phyloP scores from a whole-genome alignment of 2,888 invertebrate genomes.

The Chouioia cunea region DNA sequence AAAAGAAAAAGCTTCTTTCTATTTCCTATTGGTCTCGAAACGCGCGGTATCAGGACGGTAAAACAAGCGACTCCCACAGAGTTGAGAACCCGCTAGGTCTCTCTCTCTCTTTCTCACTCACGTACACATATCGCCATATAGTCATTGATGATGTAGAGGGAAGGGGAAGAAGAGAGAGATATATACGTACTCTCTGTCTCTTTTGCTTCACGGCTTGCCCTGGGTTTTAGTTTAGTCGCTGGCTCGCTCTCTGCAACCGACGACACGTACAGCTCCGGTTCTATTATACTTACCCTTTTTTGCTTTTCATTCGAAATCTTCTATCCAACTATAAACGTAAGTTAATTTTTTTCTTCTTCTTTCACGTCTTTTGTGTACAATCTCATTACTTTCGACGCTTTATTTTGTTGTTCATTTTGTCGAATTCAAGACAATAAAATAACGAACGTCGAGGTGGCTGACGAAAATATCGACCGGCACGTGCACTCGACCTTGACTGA shows the following conservation, averaged over 20 bases:
- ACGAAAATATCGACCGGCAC: neutral
- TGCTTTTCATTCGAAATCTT: no score
- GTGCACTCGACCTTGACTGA: slow-evolving; percentile 18
- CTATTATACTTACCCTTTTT: neutral
- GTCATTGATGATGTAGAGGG: no score
- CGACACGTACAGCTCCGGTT: slow-evolving; percentile 30
- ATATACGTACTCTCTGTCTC: slow-evolving; percentile 43
- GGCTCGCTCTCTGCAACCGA: slow-evolving; percentile 39
- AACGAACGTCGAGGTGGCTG: neutral
- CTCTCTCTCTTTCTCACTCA: no score
- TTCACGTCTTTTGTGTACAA: slow-evolving; percentile 36
- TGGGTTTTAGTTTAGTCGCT: slow-evolving; percentile 47
- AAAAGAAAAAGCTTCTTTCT: no score
- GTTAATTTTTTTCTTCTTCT: neutral
- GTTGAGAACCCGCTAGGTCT: neutral
- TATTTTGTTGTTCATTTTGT: no score
- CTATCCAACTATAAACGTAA: neutral
- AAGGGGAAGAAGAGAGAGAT: neutral
- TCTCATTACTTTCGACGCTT: no score
- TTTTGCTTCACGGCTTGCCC: no score
- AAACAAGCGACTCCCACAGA: neutral
- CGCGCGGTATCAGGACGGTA: no score
- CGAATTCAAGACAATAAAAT: no score
- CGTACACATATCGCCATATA: no score
- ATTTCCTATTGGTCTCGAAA: no score